These are phyloP conservation scores for Bambusicola thoracicus DNA, from an alignment of 2,113 vertebrate species.

Conservation along the genomic window DNA sequence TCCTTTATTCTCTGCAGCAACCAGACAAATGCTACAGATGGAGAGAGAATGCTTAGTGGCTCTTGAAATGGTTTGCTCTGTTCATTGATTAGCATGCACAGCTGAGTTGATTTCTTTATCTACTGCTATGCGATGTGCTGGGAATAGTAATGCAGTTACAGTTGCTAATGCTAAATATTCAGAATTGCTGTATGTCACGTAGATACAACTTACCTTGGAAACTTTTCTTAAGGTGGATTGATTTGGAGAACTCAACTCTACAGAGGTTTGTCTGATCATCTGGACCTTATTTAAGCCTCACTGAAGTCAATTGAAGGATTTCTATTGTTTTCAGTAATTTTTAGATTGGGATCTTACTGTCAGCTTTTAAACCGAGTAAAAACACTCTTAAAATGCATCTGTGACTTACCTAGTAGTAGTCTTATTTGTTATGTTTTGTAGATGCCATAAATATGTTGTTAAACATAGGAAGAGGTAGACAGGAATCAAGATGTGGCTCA, in stretches of 20 bases:
- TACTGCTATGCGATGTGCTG: background rate
- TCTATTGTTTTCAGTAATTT: background rate
- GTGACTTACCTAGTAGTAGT: background rate
- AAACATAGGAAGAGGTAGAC: background rate
- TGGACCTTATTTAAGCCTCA: background rate
- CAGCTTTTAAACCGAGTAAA: background rate
- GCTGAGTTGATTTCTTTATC: background rate
- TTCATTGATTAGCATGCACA: background rate
- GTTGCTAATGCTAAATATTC: background rate
- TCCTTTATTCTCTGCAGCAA: background rate
- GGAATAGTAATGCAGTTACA: background rate
- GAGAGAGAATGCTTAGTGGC: background rate
- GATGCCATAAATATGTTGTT: background rate
- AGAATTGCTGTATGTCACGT: background rate
- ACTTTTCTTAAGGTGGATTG: background rate
- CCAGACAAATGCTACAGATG: background rate
- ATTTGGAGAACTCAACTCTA: background rate
- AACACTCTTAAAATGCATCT: background rate
- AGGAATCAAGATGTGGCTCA: background rate
- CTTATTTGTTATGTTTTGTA: background rate
- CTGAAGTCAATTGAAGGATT: background rate
- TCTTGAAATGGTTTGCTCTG: background rate
- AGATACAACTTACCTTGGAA: background rate
- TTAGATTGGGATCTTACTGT: slow-evolving; percentile 9
- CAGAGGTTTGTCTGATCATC: background rate